These are phyloP conservation scores for Pempheris klunzingeri DNA, from an alignment of 2,797 vertebrate genomes.

Conservation along the genomic window DNA sequence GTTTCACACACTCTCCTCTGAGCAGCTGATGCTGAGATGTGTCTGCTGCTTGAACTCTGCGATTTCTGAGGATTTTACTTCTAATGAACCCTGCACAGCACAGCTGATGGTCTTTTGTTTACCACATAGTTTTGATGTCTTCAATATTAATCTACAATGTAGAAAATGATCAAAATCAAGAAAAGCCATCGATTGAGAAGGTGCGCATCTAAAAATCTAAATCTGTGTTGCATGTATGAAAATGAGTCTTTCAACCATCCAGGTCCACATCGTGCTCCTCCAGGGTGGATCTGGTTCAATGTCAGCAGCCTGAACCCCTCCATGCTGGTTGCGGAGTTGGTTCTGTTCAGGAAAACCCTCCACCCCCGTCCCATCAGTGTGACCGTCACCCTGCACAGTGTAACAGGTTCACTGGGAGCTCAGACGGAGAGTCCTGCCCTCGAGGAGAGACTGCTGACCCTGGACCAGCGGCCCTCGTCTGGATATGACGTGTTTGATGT, in stretches of 20 bases:
- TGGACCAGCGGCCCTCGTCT: conserved; percentile 74
- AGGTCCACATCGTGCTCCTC: conserved; percentile 65
- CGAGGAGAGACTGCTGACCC: conserved; percentile 73
- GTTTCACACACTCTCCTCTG: too few species aligned
- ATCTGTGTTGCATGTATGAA: not conserved
- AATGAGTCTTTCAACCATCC: not conserved
- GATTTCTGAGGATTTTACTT: too few species aligned
- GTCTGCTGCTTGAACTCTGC: too few species aligned
- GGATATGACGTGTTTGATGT: conserved; percentile 85
- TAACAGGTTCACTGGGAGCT: conserved; percentile 43
- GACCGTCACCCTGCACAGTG: conserved; percentile 77
- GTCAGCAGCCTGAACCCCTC: conserved; percentile 72
- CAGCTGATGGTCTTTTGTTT: too few species aligned
- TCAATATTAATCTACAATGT: too few species aligned
- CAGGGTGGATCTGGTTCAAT: conserved; percentile 84
- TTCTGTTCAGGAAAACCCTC: conserved; percentile 80
- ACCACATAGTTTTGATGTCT: too few species aligned
- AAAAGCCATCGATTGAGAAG: too few species aligned
- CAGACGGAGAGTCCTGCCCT: conserved; percentile 61
- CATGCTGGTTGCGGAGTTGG: conserved; percentile 80
- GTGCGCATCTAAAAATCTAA: not conserved
- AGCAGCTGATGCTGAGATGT: too few species aligned
- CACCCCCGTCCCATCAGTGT: conserved; percentile 76
- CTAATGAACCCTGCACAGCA: too few species aligned
- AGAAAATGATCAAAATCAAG: too few species aligned